Evolutionary conservation across 2,797 vertebrate genomes (phyloP).

Genomic region (Taeniopygia guttata): DNA sequence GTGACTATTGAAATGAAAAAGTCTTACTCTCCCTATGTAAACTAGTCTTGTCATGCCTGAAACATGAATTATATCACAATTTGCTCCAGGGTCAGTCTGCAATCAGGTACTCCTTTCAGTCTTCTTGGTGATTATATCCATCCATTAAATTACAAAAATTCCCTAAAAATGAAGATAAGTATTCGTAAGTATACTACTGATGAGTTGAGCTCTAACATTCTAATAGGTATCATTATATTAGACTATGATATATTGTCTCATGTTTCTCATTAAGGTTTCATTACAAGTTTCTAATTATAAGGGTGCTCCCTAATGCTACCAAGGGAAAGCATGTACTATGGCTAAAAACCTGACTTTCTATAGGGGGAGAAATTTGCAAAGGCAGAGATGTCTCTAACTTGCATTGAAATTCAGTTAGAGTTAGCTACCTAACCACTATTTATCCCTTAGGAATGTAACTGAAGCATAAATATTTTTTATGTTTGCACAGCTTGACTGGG

Average conservation of each 20-base stretch:
- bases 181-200: slow-evolving; percentile 41
- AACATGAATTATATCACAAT: slow-evolving; percentile 21
- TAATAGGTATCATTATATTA: slow-evolving; percentile 62
- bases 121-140: slow-evolving; percentile 43
- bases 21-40: neutral
- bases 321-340: neutral
- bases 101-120: slow-evolving; percentile 45
- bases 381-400: neutral
- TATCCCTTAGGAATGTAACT: neutral
- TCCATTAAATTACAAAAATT: slow-evolving; percentile 55
- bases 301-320: neutral
- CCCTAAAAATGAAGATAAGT: slow-evolving; percentile 49
- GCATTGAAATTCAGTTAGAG: slow-evolving; percentile 15
- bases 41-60: neutral
- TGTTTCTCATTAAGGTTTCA: slow-evolving; percentile 64
- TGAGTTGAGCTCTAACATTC: slow-evolving; percentile 45
- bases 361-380: neutral
- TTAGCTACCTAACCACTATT: neutral
- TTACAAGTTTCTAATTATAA: slow-evolving; percentile 60
- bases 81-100: slow-evolving; percentile 32
- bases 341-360: neutral
- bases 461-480: neutral
- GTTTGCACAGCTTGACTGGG: neutral
- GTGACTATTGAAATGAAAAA: neutral
- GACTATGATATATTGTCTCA: slow-evolving; percentile 64